A percentile compares a stretch with the other conserved stretches of the same genome.
Conservation (phyloP, 1,140 invertebrate genomes). For the Micrasema longulum region DNA sequence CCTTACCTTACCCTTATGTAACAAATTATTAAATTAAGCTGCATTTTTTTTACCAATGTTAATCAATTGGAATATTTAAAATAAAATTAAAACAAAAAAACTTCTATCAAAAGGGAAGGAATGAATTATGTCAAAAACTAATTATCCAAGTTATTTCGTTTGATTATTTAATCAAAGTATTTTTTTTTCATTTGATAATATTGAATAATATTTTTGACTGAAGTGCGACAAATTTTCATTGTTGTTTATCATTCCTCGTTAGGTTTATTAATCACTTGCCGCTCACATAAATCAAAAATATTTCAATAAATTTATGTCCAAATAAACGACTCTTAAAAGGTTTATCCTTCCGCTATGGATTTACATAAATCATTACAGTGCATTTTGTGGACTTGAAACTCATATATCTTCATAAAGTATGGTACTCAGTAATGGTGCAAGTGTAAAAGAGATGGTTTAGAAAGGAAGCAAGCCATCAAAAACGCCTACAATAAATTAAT, state of each 20-base stretch:
- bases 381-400: conserved; percentile 15
- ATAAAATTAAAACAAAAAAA: no score
- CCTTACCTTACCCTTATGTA: no score
- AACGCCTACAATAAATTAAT: conserved; percentile 45
- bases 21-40: no score
- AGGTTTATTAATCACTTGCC: neutral
- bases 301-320: conserved; percentile 29
- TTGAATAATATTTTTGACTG: no score
- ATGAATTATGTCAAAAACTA: no score
- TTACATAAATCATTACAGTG: conserved; percentile 29
- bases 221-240: no score
- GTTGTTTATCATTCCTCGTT: conserved; percentile 2
- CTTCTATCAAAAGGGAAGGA: no score
- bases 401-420: conserved; percentile 52
- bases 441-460: conserved; percentile 44
- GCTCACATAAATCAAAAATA: conserved; percentile 13
- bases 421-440: conserved; percentile 26
- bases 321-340: conserved; percentile 30
- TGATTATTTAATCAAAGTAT: no score
- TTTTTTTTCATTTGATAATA: no score
- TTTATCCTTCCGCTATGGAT: conserved; percentile 37
- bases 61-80: no score
- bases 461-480: conserved; percentile 52
- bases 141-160: no score
- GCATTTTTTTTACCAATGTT: no score